phyloP scores from a whole-genome alignment of 2,888 invertebrate genomes.

The Calameuta idolon region DNA sequence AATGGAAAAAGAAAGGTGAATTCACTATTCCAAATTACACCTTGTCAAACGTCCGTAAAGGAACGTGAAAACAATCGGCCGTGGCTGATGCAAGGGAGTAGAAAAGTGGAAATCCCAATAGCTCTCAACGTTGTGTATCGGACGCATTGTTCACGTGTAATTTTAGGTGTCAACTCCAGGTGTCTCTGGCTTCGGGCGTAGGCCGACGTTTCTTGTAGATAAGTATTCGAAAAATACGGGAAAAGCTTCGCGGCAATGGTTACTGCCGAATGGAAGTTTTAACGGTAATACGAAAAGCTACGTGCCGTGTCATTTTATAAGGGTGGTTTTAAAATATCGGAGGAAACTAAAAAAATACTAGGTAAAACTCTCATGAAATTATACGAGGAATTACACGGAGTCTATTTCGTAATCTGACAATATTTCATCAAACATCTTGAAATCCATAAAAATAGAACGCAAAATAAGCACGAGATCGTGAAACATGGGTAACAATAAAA shows the following conservation, averaged over 20 bases:
- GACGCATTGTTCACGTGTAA: slow-evolving; percentile 14
- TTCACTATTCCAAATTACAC: not conserved
- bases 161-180: slow-evolving; percentile 14
- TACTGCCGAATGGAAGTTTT: too few species aligned
- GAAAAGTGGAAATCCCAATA: slow-evolving; percentile 11
- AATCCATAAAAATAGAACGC: not conserved
- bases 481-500: not conserved
- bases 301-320: too few species aligned
- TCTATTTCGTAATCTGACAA: not conserved
- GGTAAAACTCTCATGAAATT: not conserved
- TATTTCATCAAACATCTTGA: not conserved
- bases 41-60: not conserved
- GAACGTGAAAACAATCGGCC: not conserved
- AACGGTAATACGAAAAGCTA: too few species aligned
- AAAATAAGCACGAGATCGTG: not conserved
- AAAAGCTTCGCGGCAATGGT: not conserved
- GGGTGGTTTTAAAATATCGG: too few species aligned
- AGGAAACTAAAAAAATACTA: too few species aligned
- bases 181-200: slow-evolving; percentile 5
- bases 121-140: not conserved
- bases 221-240: not conserved
- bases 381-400: not conserved
- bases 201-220: not conserved
- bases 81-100: not conserved
- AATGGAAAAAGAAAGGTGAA: not conserved